Evolutionary conservation across 1,140 invertebrate species (phyloP).

Genomic region (Polypedilum vanderplanki): DNA sequence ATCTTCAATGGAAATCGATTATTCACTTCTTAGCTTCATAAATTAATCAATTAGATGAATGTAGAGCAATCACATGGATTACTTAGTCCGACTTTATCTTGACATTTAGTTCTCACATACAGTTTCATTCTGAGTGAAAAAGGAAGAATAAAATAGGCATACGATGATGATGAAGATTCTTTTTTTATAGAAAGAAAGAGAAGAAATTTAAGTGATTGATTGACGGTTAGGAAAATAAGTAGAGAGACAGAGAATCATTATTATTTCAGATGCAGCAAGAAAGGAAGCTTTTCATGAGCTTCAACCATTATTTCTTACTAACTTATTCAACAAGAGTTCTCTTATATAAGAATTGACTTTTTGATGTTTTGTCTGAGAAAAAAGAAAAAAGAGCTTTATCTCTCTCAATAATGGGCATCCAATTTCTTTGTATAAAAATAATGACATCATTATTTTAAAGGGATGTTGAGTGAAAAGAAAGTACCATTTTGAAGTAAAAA

Average conservation of each 20-base stretch:
- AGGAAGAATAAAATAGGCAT: not conserved
- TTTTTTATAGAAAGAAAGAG: not conserved
- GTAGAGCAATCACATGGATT: not conserved
- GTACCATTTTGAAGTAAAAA: too few species aligned
- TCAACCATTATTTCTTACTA: too few species aligned
- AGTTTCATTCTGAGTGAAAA: not conserved
- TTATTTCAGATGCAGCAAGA: not conserved
- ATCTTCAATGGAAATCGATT: not conserved
- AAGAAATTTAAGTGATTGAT: not conserved
- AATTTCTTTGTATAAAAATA: too few species aligned
- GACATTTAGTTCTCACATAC: not conserved
- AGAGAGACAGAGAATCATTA: not conserved
- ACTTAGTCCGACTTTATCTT: not conserved
- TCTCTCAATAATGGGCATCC: too few species aligned
- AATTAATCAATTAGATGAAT: constrained; percentile 15
- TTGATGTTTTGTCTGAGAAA: too few species aligned
- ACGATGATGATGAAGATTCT: not conserved
- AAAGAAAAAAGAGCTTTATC: too few species aligned
- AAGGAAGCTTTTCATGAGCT: not conserved
- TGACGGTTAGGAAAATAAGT: not conserved
- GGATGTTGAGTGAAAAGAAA: too few species aligned
- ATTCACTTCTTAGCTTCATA: not conserved
- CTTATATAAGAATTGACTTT: too few species aligned
- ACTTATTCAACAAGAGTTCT: too few species aligned
- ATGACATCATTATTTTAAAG: too few species aligned